A percentile compares a stretch with the other conserved stretches of the same genome.
These are phyloP conservation scores for Acrocyrtus sp. DNA, from an alignment of 2,888 invertebrate species.

Conservation along the genomic window DNA sequence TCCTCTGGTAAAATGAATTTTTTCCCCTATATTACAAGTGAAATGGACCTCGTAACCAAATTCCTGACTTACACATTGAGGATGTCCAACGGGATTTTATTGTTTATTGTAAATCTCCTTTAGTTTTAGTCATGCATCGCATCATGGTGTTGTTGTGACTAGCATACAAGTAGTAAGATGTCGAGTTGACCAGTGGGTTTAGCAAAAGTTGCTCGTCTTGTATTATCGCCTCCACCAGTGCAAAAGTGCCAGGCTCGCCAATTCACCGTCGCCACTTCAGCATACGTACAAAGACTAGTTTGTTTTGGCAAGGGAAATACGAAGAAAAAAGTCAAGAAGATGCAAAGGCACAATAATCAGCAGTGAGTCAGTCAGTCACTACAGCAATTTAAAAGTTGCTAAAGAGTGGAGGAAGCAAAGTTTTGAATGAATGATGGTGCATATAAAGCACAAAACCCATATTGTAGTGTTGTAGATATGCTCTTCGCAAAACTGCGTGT, in stretches of 20 bases:
- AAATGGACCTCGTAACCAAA: slow-evolving; percentile 51
- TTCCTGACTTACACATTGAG: slow-evolving; percentile 52
- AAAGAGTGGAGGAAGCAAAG: slow-evolving; percentile 1
- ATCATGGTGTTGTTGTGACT: slow-evolving; percentile 29
- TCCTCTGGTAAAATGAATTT: too few relatives aligned
- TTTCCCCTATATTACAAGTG: slow-evolving; percentile 11
- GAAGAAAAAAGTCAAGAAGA: background rate
- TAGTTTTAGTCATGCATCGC: slow-evolving; percentile 46
- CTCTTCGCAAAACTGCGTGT: too few relatives aligned
- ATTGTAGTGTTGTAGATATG: too few relatives aligned
- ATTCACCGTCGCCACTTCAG: too few relatives aligned
- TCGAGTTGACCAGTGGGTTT: slow-evolving; percentile 46
- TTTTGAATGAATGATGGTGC: slow-evolving; percentile 1
- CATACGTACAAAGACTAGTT: too few relatives aligned
- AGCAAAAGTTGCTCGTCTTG: slow-evolving; percentile 27
- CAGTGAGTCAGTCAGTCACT: slow-evolving; percentile 42
- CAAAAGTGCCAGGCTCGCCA: slow-evolving; percentile 8
- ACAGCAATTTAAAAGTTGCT: slow-evolving; percentile 16
- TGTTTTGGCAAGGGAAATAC: slow-evolving; percentile 32
- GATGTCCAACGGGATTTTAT: slow-evolving; percentile 53
- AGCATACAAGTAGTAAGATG: slow-evolving; percentile 24
- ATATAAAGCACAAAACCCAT: background rate
- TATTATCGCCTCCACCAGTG: background rate
- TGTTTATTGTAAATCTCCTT: slow-evolving; percentile 52
- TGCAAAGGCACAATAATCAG: slow-evolving; percentile 27